Conservation (phyloP, 2,113 vertebrate species). For the Paedocypris sp. region DNA sequence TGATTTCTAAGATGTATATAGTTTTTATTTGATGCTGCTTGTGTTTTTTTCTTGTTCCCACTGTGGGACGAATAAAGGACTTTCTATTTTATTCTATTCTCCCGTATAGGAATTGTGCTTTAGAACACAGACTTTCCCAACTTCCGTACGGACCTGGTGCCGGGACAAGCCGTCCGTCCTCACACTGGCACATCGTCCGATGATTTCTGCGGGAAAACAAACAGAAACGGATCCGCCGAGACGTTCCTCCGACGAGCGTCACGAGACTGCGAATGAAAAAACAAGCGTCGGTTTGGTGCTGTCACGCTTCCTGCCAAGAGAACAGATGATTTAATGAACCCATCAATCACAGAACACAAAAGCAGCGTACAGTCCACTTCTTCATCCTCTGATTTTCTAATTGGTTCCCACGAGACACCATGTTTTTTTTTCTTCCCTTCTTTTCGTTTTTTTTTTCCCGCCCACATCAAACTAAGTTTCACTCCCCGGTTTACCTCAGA, state of each 20-base stretch:
- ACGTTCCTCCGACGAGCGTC: slow-evolving; percentile 38
- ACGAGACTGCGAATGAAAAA: slow-evolving; percentile 15
- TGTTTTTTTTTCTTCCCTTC: too few species aligned
- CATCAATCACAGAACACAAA: slow-evolving; percentile 47
- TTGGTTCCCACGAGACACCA: slow-evolving; percentile 48
- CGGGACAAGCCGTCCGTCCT: slow-evolving; percentile 42
- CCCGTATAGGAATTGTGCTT: slow-evolving; percentile 48
- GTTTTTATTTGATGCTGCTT: too few species aligned
- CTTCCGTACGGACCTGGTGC: slow-evolving; percentile 50
- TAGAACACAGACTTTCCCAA: slow-evolving; percentile 51
- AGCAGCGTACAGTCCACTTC: slow-evolving; percentile 34
- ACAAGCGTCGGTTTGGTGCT: slow-evolving; percentile 14
- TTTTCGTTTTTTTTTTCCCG: too few species aligned
- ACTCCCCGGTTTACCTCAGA: slow-evolving; percentile 27
- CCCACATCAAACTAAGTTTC: slow-evolving; percentile 44
- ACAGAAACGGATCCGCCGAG: slow-evolving; percentile 22
- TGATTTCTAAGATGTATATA: too few species aligned
- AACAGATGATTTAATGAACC: slow-evolving; percentile 48
- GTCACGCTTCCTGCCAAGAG: slow-evolving; percentile 36
- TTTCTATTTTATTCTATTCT: too few species aligned
- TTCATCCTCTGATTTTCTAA: slow-evolving; percentile 52
- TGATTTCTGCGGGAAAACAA: slow-evolving; percentile 45
- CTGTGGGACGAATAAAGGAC: too few species aligned
- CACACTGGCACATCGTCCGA: slow-evolving; percentile 53
- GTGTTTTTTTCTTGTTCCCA: too few species aligned